Conservation (phyloP, 2,797 vertebrate species). For the Acridotheres tristis region DNA sequence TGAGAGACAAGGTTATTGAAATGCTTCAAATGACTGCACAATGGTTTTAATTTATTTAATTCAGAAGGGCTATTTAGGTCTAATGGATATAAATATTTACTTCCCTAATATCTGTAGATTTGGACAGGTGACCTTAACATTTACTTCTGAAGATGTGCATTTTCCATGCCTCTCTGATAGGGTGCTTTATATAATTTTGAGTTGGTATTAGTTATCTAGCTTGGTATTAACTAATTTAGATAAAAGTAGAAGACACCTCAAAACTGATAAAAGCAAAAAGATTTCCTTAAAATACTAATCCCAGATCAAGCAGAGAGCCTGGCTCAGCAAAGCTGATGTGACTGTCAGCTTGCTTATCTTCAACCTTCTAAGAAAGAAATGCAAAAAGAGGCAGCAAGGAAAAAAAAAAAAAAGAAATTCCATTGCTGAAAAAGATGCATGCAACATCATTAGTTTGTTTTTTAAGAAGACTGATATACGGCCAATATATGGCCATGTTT, state of each 20-base stretch:
- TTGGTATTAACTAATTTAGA: not conserved
- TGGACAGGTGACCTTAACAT: not conserved
- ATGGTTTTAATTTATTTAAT: not conserved
- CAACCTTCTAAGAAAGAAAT: not conserved
- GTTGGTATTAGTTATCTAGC: not conserved
- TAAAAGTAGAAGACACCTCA: not conserved
- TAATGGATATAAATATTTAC: not conserved
- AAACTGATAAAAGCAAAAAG: not conserved
- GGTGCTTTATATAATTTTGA: not conserved
- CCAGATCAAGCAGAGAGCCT: not conserved
- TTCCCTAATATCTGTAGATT: not conserved
- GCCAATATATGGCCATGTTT: not conserved
- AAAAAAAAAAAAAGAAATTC: not conserved
- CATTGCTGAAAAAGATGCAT: not conserved
- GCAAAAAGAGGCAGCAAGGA: not conserved
- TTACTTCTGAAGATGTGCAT: not conserved
- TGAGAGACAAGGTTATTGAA: not conserved
- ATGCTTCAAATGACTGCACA: not conserved
- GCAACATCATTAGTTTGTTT: not conserved
- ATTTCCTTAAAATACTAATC: not conserved
- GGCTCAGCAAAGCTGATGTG: not conserved
- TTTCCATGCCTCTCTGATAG: not conserved
- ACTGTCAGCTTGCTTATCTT: not conserved
- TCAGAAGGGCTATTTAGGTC: not conserved
- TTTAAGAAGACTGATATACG: not conserved